Evolutionary conservation across 2,888 invertebrate species (phyloP).

Genomic region (Ennomos fuscantarius): DNA sequence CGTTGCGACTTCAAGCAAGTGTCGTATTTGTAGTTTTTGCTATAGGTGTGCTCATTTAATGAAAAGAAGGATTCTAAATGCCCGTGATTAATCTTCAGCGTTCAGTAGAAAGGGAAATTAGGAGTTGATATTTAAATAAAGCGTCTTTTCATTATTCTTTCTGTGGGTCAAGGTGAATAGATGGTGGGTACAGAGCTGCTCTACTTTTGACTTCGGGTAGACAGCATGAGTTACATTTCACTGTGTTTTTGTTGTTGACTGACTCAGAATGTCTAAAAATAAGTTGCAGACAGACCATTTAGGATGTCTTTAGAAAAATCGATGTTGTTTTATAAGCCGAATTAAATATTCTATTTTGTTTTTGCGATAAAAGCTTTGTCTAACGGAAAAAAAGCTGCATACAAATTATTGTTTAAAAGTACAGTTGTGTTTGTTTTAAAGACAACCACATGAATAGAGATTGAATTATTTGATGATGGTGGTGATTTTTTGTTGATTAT

Average conservation of each 20-base stretch:
- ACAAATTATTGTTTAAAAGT: too few relatives aligned
- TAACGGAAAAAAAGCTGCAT: too few relatives aligned
- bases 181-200: constrained; percentile 12
- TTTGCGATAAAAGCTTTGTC: too few relatives aligned
- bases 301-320: too few relatives aligned
- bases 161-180: constrained; percentile 24
- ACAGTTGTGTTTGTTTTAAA: too few relatives aligned
- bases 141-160: constrained; percentile 12
- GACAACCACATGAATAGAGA: too few relatives aligned
- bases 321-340: too few relatives aligned
- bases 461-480: too few relatives aligned
- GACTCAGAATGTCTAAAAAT: too few relatives aligned
- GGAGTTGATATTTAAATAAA: constrained; percentile 16
- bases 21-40: constrained; percentile 27
- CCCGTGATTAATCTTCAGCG: constrained; percentile 26
- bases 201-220: constrained; percentile 9
- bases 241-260: not conserved
- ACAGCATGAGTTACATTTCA: constrained; percentile 7
- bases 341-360: too few relatives aligned
- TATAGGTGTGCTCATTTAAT: constrained; percentile 30
- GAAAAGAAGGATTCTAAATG: constrained; percentile 24
- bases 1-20: constrained; percentile 42
- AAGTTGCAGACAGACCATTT: too few relatives aligned
- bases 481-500: too few relatives aligned
- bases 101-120: constrained; percentile 25